Base-by-base conservation (phyloP, 2,113 vertebrate species). In the Oceanodroma tethys region DNA sequence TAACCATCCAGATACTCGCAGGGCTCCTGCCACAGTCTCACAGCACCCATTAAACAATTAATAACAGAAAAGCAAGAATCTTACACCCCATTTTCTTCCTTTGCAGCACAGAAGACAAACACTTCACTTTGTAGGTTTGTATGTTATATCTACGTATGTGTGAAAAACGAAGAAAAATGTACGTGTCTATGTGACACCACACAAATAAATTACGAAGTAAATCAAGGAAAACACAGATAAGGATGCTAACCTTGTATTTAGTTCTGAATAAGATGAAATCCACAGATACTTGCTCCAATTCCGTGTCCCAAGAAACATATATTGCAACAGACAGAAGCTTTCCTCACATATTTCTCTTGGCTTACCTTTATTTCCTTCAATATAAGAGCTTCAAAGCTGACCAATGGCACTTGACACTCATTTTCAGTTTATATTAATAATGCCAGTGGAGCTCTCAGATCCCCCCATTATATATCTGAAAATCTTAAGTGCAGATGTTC, bases 281-380 rank as follows among this genome's bases (percentile, higher is more conserved):
- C 56, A 52, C 0, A 0, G 45, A 8, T 59, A 53, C 1, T 1
- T 45, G 27, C 25, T 82, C 32, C 27, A 74, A 30, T 79, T 75
- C 70, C 5, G 1, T 20, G 13, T 72, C 60, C 22, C n/a, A 45
- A 48, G 45, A 72, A 91, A 75, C 22, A 53, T 11, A 26, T 3
- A 53, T 1, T 71, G 12, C 30, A 81, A 22, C 25, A 76, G 5
- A n/a, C 0, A 56, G 40, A 74, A 78, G 40, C 29, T 86, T 18
- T 43, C 32, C 22, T 60, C 55, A 10, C 7, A 2, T 9, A 68
- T 48, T 74, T 86, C 65, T 40, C 65, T 42, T 48, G 30, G 45
- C 52, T 92, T 72, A 68, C 56, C 17, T 68, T 22, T 9, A 27
- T 38, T 92, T 66, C 47, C 27, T 85, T 72, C 36, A n/a, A n/a